Evolutionary conservation across 2,113 vertebrate genomes (phyloP).

Genomic region (Cinclus mexicanus): DNA sequence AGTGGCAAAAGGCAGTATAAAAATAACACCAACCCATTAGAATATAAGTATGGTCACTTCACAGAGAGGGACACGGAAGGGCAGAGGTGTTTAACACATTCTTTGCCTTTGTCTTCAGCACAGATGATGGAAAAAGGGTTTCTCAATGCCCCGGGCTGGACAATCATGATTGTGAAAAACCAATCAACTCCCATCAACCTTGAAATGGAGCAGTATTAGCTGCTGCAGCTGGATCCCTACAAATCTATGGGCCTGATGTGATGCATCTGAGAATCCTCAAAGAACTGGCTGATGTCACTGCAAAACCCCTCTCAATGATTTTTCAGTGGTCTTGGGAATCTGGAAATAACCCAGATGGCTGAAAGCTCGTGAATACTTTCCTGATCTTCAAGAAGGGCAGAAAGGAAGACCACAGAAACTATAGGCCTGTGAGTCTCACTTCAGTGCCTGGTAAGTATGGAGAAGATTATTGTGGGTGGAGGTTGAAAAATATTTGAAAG

Average conservation of each 20-base stretch:
- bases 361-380: background rate
- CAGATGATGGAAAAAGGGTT: fast-evolving
- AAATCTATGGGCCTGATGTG: background rate
- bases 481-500: background rate
- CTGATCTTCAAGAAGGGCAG: background rate
- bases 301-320: background rate
- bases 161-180: background rate
- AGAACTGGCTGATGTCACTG: background rate
- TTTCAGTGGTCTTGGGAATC: background rate
- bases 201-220: background rate
- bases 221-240: background rate
- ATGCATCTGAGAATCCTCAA: background rate
- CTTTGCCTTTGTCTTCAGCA: background rate
- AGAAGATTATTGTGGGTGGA: background rate
- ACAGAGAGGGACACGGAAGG: background rate
- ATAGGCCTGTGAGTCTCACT: background rate
- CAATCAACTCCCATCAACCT: fast-evolving
- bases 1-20: background rate
- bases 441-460: background rate
- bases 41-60: background rate
- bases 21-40: background rate
- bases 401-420: background rate
- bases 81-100: background rate
- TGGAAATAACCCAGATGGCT: background rate
- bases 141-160: background rate